These are phyloP conservation scores for Antennarius striatus DNA, from an alignment of 2,113 vertebrate species.

Conservation along the genomic window DNA sequence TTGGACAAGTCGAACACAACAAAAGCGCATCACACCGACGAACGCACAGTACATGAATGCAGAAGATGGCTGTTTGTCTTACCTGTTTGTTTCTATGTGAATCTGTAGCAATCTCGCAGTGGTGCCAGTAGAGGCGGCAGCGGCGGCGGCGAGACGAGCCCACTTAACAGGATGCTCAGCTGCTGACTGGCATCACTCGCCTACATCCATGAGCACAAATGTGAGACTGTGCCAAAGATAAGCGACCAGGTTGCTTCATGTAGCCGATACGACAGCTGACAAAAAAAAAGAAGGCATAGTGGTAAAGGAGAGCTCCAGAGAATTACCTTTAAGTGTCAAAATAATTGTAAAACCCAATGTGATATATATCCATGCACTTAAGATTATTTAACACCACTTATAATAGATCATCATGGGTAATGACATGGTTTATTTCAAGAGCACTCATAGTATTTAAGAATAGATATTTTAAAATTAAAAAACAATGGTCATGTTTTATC, in stretches of 20 bases:
- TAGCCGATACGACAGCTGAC: conserved; percentile 70
- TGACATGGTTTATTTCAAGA: conserved; percentile 76
- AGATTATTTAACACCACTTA: conserved; percentile 76
- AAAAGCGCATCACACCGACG: conserved; percentile 48
- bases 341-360: conserved; percentile 77
- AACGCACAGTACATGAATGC: conserved; percentile 36
- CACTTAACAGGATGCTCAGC: conserved; percentile 17
- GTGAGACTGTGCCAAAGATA: conserved; percentile 81
- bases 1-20: conserved; percentile 54
- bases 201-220: conserved; percentile 76
- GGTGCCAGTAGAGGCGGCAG: conserved; percentile 45
- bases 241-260: conserved; percentile 77
- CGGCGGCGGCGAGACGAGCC: conserved; percentile 20
- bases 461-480: conserved; percentile 71
- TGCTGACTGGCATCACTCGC: conserved; percentile 55
- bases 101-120: conserved; percentile 77
- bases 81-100: conserved; percentile 67
- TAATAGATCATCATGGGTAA: conserved; percentile 64
- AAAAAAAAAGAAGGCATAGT: conserved; percentile 46
- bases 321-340: conserved; percentile 64
- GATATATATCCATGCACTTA: conserved; percentile 78
- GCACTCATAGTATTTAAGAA: conserved; percentile 80
- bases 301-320: conserved; percentile 34
- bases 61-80: conserved; percentile 69
- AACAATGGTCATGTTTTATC: conserved; percentile 69